Evolutionary conservation across 2,888 invertebrate genomes (phyloP).

Genomic region (Sinotaia quadrata): DNA sequence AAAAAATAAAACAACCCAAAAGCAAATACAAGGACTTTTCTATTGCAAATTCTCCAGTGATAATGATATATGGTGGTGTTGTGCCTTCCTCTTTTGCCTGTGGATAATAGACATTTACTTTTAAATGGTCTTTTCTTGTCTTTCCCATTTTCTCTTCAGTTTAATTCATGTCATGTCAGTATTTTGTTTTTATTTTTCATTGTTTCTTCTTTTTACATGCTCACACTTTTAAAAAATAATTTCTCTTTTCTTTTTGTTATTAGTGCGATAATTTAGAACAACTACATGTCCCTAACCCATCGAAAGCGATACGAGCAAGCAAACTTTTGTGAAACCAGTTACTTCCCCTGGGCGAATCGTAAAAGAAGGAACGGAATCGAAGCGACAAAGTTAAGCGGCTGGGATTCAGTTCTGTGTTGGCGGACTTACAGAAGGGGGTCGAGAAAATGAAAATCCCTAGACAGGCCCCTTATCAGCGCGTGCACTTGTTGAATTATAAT

Average conservation of each 20-base stretch:
- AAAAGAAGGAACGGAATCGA: constrained; percentile 13
- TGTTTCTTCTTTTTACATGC: background rate
- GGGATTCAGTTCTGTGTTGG: constrained; percentile 8
- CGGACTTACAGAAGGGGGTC: constrained; percentile 5
- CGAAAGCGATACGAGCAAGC: background rate
- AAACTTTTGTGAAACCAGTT: background rate
- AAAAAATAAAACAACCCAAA: background rate
- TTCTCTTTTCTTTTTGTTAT: background rate
- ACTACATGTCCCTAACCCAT: background rate
- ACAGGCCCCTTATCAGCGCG: constrained; percentile 12
- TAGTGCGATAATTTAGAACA: too few relatives aligned
- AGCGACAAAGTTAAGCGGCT: constrained; percentile 21
- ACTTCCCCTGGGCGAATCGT: constrained; percentile 10
- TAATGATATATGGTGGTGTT: too few relatives aligned
- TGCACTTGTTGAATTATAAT: constrained; percentile 23
- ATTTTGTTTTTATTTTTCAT: too few relatives aligned
- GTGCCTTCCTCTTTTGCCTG: too few relatives aligned
- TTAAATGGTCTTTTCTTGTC: too few relatives aligned
- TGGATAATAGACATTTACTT: too few relatives aligned
- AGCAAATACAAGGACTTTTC: background rate
- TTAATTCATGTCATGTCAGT: too few relatives aligned
- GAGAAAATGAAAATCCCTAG: constrained; percentile 8
- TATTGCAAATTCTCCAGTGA: background rate
- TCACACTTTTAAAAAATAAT: background rate
- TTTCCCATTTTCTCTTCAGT: too few relatives aligned